Base-by-base conservation (phyloP, 2,888 invertebrate genomes). In the Stenoptilia bipunctidactyla region DNA sequence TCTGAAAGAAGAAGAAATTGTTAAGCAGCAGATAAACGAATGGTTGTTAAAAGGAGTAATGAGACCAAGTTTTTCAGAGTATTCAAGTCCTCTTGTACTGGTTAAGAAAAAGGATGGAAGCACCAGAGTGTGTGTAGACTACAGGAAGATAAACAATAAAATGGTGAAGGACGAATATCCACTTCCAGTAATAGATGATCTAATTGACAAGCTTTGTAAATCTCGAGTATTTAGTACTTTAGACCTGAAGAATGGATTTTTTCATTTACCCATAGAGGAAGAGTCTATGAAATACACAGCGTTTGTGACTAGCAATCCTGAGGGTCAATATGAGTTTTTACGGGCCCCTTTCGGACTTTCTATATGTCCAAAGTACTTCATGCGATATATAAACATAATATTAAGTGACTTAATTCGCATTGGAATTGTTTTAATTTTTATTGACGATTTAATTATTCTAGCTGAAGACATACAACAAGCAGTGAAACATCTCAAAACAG, bases 281-380 rank as follows among this genome's bases (percentile, higher is more conserved):
- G 41, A 45, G 13, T 46, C 44, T 15, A 30, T 49, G n/a, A n/a
- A n/a, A n/a, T n/a, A n/a, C n/a, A 67, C 66, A 1, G 44, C 70
- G 0, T 72, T 71, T 48, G 62, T 69, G 2, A 62, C 58, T 6
- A 9, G 4, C 13, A 34, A 4, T 14, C n/a, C n/a, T n/a, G n/a
- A n/a, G n/a, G 62, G 64, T 12, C 70, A 43, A 25, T 45, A 36
- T 34, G 42, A 43, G 14, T 43, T 45, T 20, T 13, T 64, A 12
- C 55, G 47, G 45, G 55, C 57, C 35, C 71, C 69, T 0, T 76
- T 74, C 53, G 72, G 71, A 3, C 40, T 71, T 3, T 63, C 56
- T 20, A 66, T 60, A 15, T 53, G 53, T 2, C 71, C 70, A 10
- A 49, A 42, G 0, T 40, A 42, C 0, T 45, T 45, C 13, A 42